phyloP scores from a whole-genome alignment of 1,140 invertebrate species.

The Metaphire vulgaris region DNA sequence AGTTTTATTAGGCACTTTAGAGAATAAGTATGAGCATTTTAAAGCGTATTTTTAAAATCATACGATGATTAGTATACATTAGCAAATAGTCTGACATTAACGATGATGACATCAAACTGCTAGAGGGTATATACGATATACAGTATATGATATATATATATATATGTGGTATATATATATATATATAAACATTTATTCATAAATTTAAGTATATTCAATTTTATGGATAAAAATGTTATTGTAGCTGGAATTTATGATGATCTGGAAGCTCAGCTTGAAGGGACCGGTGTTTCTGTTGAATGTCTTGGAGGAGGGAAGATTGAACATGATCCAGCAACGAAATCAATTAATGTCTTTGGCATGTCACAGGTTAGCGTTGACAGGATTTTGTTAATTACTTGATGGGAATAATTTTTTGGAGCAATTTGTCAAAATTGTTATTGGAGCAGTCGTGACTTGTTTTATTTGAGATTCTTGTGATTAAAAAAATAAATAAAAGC shows the following conservation, averaged over 20 bases:
- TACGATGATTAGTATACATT: no score
- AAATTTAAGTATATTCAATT: no score
- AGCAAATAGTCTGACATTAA: no score
- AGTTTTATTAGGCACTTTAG: no score
- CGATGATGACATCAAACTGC: no score
- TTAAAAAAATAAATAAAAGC: not conserved
- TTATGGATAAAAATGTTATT: constrained; percentile 18
- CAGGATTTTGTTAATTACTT: not conserved
- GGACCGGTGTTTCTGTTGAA: constrained; percentile 60
- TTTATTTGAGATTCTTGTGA: not conserved
- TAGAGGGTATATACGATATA: no score
- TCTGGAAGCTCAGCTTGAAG: constrained; percentile 54
- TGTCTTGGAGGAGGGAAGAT: constrained; percentile 80
- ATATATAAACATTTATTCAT: no score
- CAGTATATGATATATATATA: no score
- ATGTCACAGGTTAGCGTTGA: constrained; percentile 65
- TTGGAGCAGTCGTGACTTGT: not conserved
- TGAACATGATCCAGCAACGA: constrained; percentile 64
- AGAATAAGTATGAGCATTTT: no score
- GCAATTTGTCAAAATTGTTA: not conserved
- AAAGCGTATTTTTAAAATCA: no score
- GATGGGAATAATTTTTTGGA: not conserved
- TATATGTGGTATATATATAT: no score
- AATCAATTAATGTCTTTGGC: constrained; percentile 74
- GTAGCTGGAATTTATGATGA: constrained; percentile 65